phyloP scores from a whole-genome alignment of 2,113 vertebrate genomes.

The Misgurnus anguillicaudatus region DNA sequence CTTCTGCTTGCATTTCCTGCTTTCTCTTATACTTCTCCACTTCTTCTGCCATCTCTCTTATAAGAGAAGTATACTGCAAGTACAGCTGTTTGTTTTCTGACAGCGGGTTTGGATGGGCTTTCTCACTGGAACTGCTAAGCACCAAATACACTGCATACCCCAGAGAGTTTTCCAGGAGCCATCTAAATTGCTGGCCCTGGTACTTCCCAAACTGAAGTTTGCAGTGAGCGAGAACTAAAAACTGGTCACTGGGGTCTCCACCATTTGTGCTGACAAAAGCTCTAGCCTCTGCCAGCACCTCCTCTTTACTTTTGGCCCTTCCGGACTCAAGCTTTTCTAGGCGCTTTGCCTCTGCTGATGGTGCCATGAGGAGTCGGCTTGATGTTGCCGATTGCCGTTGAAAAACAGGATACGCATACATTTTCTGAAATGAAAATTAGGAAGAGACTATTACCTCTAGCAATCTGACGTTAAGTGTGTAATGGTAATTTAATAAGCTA shows the following conservation, averaged over 20 bases:
- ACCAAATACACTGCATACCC: constrained; percentile 10
- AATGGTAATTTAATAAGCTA: too few species aligned
- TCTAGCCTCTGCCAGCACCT: constrained; percentile 1
- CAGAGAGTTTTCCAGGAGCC: constrained; percentile 16
- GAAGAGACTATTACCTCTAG: not conserved
- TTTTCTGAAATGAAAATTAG: constrained; percentile 9
- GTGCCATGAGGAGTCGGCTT: not conserved
- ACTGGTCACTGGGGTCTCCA: too few species aligned
- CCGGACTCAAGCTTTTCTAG: not conserved
- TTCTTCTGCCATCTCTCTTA: constrained; percentile 13
- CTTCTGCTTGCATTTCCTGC: constrained; percentile 25
- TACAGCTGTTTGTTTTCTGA: constrained; percentile 25
- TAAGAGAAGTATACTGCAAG: constrained; percentile 5
- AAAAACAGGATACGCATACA: too few species aligned
- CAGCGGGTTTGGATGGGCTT: not conserved
- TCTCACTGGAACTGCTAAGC: constrained; percentile 6
- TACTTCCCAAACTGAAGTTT: constrained; percentile 24
- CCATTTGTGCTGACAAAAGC: too few species aligned
- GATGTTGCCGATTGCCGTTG: not conserved
- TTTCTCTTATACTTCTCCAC: constrained; percentile 10
- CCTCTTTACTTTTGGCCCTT: not conserved
- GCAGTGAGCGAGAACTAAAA: too few species aligned
- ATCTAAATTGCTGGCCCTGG: not conserved
- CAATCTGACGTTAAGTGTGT: too few species aligned
- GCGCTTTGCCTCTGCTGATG: not conserved